A percentile compares a stretch with the other conserved stretches of the same genome.
Conservation (phyloP, 2,113 vertebrate species). For the Syrmaticus mikado region DNA sequence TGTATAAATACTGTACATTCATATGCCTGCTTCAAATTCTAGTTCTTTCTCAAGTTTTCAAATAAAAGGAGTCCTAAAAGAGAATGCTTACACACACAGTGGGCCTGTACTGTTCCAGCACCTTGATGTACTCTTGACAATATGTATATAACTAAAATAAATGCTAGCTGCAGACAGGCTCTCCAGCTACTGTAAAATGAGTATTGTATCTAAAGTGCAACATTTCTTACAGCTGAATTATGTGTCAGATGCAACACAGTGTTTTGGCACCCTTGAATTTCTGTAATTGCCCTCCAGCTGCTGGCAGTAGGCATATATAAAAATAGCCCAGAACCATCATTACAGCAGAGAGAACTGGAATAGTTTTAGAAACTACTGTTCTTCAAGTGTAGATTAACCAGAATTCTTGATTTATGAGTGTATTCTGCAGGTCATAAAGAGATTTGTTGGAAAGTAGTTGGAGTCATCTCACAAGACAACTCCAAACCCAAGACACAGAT, state of each 20-base stretch:
- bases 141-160: not conserved
- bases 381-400: not conserved
- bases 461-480: not conserved
- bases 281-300: not conserved
- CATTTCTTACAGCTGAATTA: not conserved
- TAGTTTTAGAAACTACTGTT: not conserved
- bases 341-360: not conserved
- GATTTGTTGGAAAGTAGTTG: not conserved
- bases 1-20: not conserved
- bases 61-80: not conserved
- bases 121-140: not conserved
- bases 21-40: not conserved
- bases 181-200: not conserved
- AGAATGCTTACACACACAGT: not conserved
- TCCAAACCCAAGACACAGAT: not conserved
- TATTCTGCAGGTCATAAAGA: not conserved
- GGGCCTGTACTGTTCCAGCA: not conserved
- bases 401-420: not conserved
- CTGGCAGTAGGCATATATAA: not conserved
- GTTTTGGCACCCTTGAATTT: not conserved
- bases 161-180: accelerated
- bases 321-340: not conserved
- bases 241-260: not conserved
- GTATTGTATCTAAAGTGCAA: not conserved
- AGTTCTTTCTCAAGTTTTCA: not conserved